phyloP scores from a whole-genome alignment of 2,113 vertebrate species.

The Passer montanus region DNA sequence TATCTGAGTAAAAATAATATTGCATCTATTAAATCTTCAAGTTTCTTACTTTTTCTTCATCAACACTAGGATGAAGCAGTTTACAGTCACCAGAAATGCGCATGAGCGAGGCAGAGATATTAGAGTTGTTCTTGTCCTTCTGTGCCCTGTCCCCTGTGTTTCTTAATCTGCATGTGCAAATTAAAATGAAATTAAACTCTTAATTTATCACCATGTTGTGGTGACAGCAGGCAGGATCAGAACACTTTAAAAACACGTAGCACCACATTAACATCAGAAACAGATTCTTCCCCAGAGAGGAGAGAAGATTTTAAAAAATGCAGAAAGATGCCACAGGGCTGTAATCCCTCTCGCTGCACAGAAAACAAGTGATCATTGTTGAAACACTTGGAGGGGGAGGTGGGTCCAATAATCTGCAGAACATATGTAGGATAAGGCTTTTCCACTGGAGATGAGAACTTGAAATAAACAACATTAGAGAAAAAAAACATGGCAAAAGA shows the following conservation, averaged over 20 bases:
- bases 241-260: slow-evolving; percentile 2
- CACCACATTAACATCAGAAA: slow-evolving; percentile 55
- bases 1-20: background rate
- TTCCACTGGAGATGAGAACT: background rate
- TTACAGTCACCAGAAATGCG: background rate
- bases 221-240: slow-evolving; percentile 34
- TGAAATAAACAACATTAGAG: background rate
- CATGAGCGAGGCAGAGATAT: background rate
- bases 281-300: slow-evolving; percentile 13
- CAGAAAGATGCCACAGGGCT: slow-evolving; percentile 23
- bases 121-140: background rate
- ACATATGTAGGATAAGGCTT: background rate
- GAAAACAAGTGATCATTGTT: slow-evolving; percentile 41
- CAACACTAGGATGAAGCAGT: background rate
- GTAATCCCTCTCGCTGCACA: background rate
- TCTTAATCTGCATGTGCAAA: background rate
- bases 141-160: background rate
- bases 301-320: slow-evolving; percentile 41
- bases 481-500: background rate
- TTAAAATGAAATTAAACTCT: slow-evolving; percentile 23
- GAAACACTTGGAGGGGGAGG: background rate
- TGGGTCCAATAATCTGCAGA: slow-evolving; percentile 42
- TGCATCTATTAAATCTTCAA: background rate
- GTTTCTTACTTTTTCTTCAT: background rate
- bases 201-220: slow-evolving; percentile 26